Evolutionary conservation across 1,140 invertebrate species (phyloP).

Genomic region (Danaus plexippus): DNA sequence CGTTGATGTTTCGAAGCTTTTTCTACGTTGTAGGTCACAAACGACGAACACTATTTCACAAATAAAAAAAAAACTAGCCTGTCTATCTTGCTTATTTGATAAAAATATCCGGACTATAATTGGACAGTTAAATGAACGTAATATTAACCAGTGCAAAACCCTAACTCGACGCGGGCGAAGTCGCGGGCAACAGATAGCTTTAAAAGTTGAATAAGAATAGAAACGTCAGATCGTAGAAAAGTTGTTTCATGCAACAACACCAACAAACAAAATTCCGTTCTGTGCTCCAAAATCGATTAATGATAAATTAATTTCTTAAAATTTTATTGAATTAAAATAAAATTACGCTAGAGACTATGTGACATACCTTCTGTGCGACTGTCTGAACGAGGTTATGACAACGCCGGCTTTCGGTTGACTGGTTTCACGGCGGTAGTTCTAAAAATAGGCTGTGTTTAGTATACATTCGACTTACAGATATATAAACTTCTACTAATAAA

Average conservation of each 20-base stretch:
- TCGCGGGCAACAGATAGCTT: background rate
- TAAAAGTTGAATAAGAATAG: slow-evolving; percentile 7
- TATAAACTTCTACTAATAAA: too few species aligned
- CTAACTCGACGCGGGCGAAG: slow-evolving; percentile 1
- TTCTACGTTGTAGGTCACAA: too few species aligned
- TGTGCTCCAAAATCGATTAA: slow-evolving; percentile 14
- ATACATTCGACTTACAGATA: background rate
- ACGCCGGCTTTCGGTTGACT: slow-evolving; percentile 83
- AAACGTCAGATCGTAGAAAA: slow-evolving; percentile 32
- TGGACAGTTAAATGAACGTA: too few species aligned
- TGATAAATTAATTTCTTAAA: slow-evolving; percentile 9
- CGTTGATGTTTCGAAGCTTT: too few species aligned
- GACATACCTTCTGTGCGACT: slow-evolving; percentile 87
- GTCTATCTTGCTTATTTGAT: too few species aligned
- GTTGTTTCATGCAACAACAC: slow-evolving; percentile 51
- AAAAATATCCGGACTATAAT: too few species aligned
- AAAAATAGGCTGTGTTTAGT: slow-evolving; percentile 16
- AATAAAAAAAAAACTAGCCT: too few species aligned
- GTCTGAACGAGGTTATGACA: slow-evolving; percentile 92
- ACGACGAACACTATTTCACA: too few species aligned
- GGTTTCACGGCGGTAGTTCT: slow-evolving; percentile 68
- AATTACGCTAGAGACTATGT: background rate
- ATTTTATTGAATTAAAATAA: slow-evolving; percentile 1
- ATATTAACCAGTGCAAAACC: too few species aligned
- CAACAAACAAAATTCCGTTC: slow-evolving; percentile 21